Evolutionary conservation across 2,888 invertebrate genomes (phyloP).

Genomic region (Meloe dianella): DNA sequence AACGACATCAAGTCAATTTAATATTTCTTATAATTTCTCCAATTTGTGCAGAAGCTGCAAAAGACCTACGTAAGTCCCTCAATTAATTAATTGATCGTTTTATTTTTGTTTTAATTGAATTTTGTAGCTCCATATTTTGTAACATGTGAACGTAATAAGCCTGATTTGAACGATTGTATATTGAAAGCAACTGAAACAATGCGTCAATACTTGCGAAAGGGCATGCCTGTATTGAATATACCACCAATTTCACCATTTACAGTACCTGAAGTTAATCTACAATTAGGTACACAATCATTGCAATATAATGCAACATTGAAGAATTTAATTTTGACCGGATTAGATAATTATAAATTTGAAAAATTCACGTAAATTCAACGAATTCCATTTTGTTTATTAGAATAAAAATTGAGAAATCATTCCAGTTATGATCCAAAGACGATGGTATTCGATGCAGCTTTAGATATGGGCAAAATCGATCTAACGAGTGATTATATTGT

Average conservation of each 20-base stretch:
- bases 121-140: conserved; percentile 55
- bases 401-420: not conserved
- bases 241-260: conserved; percentile 59
- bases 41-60: not conserved
- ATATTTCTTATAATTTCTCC: not conserved
- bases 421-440: conserved; percentile 45
- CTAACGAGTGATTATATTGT: conserved; percentile 46
- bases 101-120: not conserved
- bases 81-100: conserved; percentile 4
- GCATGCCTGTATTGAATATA: conserved; percentile 57
- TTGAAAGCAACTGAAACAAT: conserved; percentile 54
- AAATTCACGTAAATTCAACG: conserved; percentile 28
- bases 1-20: not conserved
- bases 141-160: conserved; percentile 57
- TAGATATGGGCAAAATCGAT: conserved; percentile 34
- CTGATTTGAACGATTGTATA: conserved; percentile 57
- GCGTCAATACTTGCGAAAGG: conserved; percentile 54
- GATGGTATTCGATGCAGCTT: conserved; percentile 39
- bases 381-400: not conserved
- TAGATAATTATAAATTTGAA: conserved; percentile 25
- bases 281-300: conserved; percentile 21
- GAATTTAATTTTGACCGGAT: conserved; percentile 21
- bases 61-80: conserved; percentile 14
- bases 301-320: conserved; percentile 21
- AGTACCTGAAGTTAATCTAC: conserved; percentile 49